Conservation (phyloP, 2,888 invertebrate species). For the Sminthurides aquaticus region DNA sequence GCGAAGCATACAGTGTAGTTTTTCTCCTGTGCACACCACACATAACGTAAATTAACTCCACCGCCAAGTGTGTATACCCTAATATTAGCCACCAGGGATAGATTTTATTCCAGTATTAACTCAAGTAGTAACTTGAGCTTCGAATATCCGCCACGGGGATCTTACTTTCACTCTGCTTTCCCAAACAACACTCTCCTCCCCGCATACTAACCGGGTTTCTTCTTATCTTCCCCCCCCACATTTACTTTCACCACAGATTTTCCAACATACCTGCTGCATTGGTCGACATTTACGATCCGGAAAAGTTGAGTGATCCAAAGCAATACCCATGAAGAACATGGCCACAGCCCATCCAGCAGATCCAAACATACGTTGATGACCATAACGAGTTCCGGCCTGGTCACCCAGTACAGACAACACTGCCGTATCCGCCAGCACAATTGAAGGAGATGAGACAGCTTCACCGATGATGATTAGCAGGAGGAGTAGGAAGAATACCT, state of each 20-base stretch:
- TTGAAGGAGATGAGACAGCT: constrained; percentile 91
- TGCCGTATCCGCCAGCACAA: constrained; percentile 87
- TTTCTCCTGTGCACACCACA: constrained; percentile 64
- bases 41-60: background rate
- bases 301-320: constrained; percentile 90
- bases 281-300: constrained; percentile 56
- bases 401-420: constrained; percentile 82
- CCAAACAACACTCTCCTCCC: too few relatives aligned
- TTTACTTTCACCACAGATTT: background rate
- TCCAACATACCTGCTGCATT: constrained; percentile 28
- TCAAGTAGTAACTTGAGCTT: background rate
- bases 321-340: constrained; percentile 97
- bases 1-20: constrained; percentile 99
- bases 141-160: too few relatives aligned
- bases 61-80: background rate
- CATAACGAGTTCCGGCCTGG: constrained; percentile 62
- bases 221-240: too few relatives aligned
- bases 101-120: background rate
- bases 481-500: constrained; percentile 84
- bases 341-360: constrained; percentile 96
- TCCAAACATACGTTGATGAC: constrained; percentile 96
- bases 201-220: too few relatives aligned
- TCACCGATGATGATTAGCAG: constrained; percentile 91
- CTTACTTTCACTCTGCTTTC: too few relatives aligned
- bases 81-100: background rate